Percentiles rank a stretch among this genome's conserved stretches.
phyloP scores from a whole-genome alignment of 2,888 invertebrate species.

The Drosophila sordidula region DNA sequence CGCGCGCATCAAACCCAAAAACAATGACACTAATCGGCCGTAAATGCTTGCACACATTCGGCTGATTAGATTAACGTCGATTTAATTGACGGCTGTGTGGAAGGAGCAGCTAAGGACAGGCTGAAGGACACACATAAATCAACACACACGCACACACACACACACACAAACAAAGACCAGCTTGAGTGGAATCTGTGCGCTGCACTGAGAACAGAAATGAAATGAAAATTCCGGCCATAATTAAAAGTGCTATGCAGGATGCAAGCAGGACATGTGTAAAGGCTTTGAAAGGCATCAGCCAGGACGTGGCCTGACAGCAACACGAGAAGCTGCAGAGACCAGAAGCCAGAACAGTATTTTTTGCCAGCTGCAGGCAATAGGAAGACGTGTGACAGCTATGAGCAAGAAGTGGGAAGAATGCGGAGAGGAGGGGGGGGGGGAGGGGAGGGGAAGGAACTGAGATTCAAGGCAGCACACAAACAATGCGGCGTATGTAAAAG shows the following conservation, averaged over 20 bases:
- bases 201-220: conserved; percentile 33
- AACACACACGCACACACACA: conserved; percentile 14
- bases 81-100: conserved; percentile 29
- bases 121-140: conserved; percentile 17
- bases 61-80: conserved; percentile 57
- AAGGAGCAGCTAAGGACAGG: conserved; percentile 1
- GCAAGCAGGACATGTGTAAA: conserved; percentile 47
- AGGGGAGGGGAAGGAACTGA: not conserved
- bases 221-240: conserved; percentile 61
- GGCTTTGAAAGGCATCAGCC: not conserved
- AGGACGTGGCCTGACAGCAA: conserved; percentile 24
- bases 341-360: conserved; percentile 4
- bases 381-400: conserved; percentile 60
- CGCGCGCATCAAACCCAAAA: conserved; percentile 21
- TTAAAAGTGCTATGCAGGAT: conserved; percentile 56
- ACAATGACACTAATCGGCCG: conserved; percentile 61
- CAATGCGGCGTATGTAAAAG: conserved; percentile 37
- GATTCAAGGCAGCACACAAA: conserved; percentile 22
- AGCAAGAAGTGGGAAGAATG: conserved; percentile 31
- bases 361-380: conserved; percentile 48
- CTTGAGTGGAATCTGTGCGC: conserved; percentile 35
- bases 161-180: too few relatives aligned
- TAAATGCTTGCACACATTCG: conserved; percentile 43
- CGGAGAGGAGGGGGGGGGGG: not conserved
- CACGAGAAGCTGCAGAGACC: conserved; percentile 20